phyloP scores from a whole-genome alignment of 1,140 invertebrate species.

The Camponotus vicinus region DNA sequence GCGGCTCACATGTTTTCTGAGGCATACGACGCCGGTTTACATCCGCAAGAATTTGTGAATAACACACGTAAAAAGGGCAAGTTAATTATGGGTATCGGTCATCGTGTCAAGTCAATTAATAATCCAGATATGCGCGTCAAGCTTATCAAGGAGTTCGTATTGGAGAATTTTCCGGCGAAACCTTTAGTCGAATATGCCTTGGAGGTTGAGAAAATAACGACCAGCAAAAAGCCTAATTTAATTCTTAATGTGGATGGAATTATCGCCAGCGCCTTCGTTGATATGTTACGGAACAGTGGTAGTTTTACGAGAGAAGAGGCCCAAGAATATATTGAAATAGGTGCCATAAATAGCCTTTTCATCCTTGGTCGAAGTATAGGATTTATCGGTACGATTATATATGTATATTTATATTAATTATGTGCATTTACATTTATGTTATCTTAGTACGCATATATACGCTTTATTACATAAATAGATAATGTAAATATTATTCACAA shows the following conservation, averaged over 20 bases:
- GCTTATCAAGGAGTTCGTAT: conserved; percentile 98
- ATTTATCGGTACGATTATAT: conserved; percentile 93
- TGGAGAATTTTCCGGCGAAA: conserved; percentile 96
- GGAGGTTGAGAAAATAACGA: conserved; percentile 99
- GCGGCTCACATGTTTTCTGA: conserved; percentile 98
- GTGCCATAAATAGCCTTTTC: conserved; percentile 99
- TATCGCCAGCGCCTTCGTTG: conserved; percentile 98
- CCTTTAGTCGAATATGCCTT: conserved; percentile 98
- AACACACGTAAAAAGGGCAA: conserved; percentile 98
- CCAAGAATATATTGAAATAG: conserved; percentile 98
- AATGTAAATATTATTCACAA: not conserved
- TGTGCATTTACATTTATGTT: not conserved
- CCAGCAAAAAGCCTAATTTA: conserved; percentile 99
- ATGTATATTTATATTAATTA: not conserved
- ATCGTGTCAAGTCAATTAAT: conserved; percentile 99
- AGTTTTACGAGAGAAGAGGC: conserved; percentile 99
- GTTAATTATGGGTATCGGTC: conserved; percentile 99
- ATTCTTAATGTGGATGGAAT: conserved; percentile 99
- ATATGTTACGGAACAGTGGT: conserved; percentile 96
- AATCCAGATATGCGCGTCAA: conserved; percentile 99
- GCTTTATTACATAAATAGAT: not conserved
- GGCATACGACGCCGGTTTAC: conserved; percentile 96
- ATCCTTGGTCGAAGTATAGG: conserved; percentile 99
- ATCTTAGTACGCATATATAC: conserved; percentile 18
- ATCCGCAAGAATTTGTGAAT: conserved; percentile 99